Conservation (phyloP, 2,797 vertebrate genomes). For the Leptoclinus maculatus region DNA sequence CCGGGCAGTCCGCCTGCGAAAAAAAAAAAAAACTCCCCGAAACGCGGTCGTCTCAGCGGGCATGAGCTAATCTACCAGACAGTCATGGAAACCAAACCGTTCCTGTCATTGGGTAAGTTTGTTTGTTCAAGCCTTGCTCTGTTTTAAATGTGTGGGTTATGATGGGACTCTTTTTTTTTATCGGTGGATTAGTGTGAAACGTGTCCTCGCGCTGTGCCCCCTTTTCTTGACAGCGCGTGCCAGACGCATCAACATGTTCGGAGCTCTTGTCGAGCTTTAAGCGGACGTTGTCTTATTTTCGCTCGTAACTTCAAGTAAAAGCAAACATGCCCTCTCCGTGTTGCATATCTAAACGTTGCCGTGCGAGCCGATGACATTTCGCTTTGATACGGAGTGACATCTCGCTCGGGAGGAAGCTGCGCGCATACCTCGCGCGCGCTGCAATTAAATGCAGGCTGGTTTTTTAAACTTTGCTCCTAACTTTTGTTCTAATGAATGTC, state of each 20-base stretch:
- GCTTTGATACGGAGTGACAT: conserved; percentile 59
- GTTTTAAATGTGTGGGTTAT: not conserved
- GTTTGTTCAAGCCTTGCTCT: conserved; percentile 26
- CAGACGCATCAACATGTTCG: conserved; percentile 40
- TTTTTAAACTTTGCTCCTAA: conserved; percentile 21
- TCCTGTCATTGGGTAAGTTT: conserved; percentile 96
- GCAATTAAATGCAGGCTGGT: not conserved
- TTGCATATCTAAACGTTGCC: not conserved
- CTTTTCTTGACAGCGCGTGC: conserved; percentile 68
- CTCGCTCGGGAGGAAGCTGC: conserved; percentile 30
- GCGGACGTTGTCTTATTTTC: not conserved
- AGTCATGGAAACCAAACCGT: conserved; percentile 97
- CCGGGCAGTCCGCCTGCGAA: conserved; percentile 56
- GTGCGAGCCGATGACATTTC: conserved; percentile 66
- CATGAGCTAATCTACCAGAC: conserved; percentile 89
- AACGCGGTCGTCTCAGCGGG: conserved; percentile 82
- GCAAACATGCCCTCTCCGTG: conserved; percentile 1
- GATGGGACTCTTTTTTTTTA: conserved; percentile 7
- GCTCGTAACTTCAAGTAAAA: not conserved
- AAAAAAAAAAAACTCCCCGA: conserved; percentile 39
- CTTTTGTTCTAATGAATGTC: not conserved
- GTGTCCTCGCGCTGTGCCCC: conserved; percentile 32
- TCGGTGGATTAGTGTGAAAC: conserved; percentile 9
- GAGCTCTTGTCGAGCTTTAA: conserved; percentile 3
- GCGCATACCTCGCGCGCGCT: conserved; percentile 47